These are phyloP conservation scores for Spatula versicolor DNA, from an alignment of 2,797 vertebrate genomes.

Conservation along the genomic window DNA sequence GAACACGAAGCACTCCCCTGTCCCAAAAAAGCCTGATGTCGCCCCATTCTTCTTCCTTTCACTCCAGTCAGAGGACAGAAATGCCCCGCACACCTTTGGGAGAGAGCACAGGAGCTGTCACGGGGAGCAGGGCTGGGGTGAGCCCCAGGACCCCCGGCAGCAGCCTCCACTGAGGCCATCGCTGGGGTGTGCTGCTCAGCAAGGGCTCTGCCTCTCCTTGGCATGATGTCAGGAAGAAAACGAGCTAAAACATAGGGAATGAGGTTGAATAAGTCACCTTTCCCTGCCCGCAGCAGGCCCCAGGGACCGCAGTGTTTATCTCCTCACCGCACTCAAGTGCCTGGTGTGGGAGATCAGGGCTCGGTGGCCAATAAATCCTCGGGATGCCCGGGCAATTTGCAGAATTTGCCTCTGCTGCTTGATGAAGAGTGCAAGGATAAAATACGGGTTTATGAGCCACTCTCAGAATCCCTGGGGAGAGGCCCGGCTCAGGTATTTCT, in stretches of 20 bases:
- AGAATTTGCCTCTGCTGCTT: neutral
- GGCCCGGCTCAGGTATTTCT: neutral
- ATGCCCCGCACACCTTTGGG: constrained; percentile 86
- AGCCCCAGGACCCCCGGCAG: fast-evolving
- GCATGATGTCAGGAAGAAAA: neutral
- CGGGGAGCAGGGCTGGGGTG: neutral
- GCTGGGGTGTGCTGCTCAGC: fast-evolving
- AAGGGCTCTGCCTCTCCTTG: neutral
- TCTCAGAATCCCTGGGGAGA: neutral
- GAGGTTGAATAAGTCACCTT: neutral
- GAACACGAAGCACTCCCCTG: constrained; percentile 90
- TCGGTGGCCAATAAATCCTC: neutral
- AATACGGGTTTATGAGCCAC: neutral
- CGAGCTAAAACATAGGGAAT: neutral
- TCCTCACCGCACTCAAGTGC: neutral
- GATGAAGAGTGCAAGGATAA: neutral
- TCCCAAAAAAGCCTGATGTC: constrained; percentile 82
- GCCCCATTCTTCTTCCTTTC: constrained; percentile 79
- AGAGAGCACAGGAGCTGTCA: neutral
- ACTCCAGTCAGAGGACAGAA: constrained; percentile 85
- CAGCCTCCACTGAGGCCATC: neutral
- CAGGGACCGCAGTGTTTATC: neutral
- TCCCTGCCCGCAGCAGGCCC: neutral
- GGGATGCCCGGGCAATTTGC: neutral
- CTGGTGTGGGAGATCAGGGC: neutral